Percentiles rank a stretch among this genome's conserved stretches.
Evolutionary conservation across 2,888 invertebrate species (phyloP).

Genomic region (Tetragnatha montana): DNA sequence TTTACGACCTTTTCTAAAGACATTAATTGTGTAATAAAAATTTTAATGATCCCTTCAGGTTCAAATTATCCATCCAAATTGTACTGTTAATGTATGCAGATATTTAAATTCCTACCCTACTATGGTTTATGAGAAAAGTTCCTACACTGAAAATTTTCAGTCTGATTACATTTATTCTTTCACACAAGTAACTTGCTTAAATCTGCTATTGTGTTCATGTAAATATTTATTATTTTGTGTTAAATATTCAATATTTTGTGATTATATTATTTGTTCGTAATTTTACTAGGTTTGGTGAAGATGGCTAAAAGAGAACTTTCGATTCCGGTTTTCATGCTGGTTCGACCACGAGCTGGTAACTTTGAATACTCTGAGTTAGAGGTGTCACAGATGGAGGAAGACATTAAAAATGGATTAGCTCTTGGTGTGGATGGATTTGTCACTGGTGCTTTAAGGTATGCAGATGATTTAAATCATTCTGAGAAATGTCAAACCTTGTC

Average conservation of each 20-base stretch:
- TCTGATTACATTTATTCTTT: too few relatives aligned
- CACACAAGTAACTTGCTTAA: background rate
- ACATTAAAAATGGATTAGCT: background rate
- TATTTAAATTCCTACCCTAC: too few relatives aligned
- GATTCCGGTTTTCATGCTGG: slow-evolving; percentile 15
- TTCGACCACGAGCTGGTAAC: slow-evolving; percentile 16
- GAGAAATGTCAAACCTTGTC: background rate
- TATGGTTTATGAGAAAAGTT: too few relatives aligned
- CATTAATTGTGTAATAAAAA: background rate
- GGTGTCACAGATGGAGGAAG: background rate
- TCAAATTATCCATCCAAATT: too few relatives aligned
- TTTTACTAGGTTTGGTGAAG: slow-evolving; percentile 9
- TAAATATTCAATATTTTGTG: too few relatives aligned
- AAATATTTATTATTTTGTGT: background rate
- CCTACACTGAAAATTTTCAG: too few relatives aligned
- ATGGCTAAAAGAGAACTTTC: background rate
- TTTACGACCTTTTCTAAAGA: background rate
- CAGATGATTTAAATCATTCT: background rate
- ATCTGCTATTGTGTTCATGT: background rate
- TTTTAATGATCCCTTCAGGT: too few relatives aligned
- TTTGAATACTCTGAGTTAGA: slow-evolving; percentile 7
- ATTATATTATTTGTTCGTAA: background rate
- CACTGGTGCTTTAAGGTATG: slow-evolving; percentile 22
- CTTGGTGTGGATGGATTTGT: slow-evolving; percentile 19
- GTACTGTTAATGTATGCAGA: too few relatives aligned